Percentiles rank a stretch among this genome's conserved stretches.
Conservation (phyloP, 2,888 invertebrate genomes). For the Schizaphis graminum region DNA sequence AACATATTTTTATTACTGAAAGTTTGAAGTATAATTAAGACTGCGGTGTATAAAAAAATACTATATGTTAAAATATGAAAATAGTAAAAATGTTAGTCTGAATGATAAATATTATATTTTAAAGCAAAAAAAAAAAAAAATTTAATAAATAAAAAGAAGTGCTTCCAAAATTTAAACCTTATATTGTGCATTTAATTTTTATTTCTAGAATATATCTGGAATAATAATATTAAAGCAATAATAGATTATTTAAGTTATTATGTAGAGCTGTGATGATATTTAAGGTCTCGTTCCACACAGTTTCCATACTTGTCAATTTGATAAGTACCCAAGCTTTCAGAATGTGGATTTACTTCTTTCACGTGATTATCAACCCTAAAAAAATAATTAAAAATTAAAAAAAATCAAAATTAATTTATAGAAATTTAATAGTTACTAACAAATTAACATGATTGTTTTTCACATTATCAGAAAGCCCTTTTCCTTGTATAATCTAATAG, state of each 20-base stretch:
- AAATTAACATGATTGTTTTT: conserved; percentile 26
- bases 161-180: not conserved
- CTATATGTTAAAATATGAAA: not conserved
- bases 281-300: conserved; percentile 45
- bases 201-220: not conserved
- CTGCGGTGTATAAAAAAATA: not conserved
- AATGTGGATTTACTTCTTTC: conserved; percentile 38
- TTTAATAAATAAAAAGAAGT: not conserved
- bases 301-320: conserved; percentile 38
- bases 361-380: conserved; percentile 39
- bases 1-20: not conserved
- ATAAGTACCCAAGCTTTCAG: conserved; percentile 23
- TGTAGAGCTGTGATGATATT: conserved; percentile 48
- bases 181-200: not conserved
- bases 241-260: conserved; percentile 28
- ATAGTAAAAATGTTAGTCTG: not conserved
- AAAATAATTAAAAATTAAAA: not conserved
- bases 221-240: not conserved
- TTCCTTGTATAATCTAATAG: conserved; percentile 43
- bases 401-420: not conserved
- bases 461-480: not conserved
- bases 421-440: conserved; percentile 9
- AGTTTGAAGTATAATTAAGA: not conserved
- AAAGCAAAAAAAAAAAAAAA: not conserved
- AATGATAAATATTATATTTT: not conserved